Evolutionary conservation across 1,140 invertebrate species (phyloP), one percentile per base, ranked within the genome.

Genomic region (Sycophaga agraensis): DNA sequence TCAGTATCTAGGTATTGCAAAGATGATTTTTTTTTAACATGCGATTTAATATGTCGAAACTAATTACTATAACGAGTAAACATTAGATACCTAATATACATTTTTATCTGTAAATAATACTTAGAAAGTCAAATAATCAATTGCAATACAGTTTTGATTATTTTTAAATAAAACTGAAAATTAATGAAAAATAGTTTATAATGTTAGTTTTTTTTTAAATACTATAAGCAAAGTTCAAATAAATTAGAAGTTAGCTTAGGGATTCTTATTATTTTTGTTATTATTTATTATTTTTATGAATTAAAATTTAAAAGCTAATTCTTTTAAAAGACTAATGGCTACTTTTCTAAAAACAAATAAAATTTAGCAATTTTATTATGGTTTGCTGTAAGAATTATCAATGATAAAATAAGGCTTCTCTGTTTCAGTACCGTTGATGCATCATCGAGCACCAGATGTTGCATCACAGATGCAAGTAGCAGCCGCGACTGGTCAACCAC

Each of bases 401-500:
- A 61, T 16, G 19, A 26, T 54, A 22, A 56, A 42, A 48, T 48
- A 53, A 64, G 16, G 34, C 56, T 58, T 28, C 16, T 31, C 7
- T 21, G 28, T 57, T 79, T 46, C 70, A 88, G 86, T 86, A 65
- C 83, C 83, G 28, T 83, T 89, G 76, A 79, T 82, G 74, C 81
- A 80, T 66, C 82, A 82, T 75, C 84, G 85, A 68, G 76, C 82
- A 54, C 82, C 85, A 46, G 87, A 88, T 64, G 80, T 88, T 67
- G 80, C 86, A 19, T 86, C 85, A 19, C 58, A 60, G 28, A 88
- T 91, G 83, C 89, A 90, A 71, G 89, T 90, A 11, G 84, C 84
- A 12, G 86, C 85, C 49, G 91, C 90, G 40, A 93, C 91, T 35
- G 92, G 92, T 1, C 91, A 92, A 72, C 92, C 92, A 5, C 79